phyloP scores from a whole-genome alignment of 2,797 vertebrate genomes.

The Melanotaenia boesemani region DNA sequence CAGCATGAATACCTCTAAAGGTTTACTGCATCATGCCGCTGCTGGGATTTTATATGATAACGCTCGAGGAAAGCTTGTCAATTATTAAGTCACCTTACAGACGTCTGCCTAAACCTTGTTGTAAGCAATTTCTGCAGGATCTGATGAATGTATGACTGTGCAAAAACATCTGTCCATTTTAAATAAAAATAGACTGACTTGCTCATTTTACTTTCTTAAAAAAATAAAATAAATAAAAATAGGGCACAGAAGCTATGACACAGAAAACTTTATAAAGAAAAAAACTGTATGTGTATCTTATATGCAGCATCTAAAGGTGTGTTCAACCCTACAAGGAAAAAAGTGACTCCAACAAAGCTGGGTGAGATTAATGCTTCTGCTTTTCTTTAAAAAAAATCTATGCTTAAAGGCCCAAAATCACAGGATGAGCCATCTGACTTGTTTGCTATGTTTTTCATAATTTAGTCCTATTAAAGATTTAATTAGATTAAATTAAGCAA shows the following conservation, averaged over 20 bases:
- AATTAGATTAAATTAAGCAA: background rate
- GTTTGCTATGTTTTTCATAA: background rate
- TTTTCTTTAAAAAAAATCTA: background rate
- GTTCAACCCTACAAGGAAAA: background rate
- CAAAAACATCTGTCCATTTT: background rate
- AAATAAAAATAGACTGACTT: background rate
- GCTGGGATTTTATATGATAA: background rate
- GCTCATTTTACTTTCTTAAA: background rate
- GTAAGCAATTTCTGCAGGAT: background rate
- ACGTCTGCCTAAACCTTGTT: background rate
- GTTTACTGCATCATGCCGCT: slow-evolving; percentile 3
- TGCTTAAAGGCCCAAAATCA: background rate
- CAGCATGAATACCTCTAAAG: slow-evolving; percentile 21
- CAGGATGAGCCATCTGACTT: background rate
- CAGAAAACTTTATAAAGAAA: background rate
- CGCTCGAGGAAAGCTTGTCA: background rate
- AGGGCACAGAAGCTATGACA: background rate
- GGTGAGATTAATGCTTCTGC: background rate
- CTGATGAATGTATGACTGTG: background rate
- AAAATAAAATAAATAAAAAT: background rate
- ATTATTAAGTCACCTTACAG: background rate
- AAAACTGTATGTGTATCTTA: too few species aligned
- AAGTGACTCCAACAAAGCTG: background rate
- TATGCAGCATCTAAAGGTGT: too few species aligned
- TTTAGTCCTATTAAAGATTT: background rate